phyloP scores from a whole-genome alignment of 2,888 invertebrate genomes.

The Resseliella maxima region DNA sequence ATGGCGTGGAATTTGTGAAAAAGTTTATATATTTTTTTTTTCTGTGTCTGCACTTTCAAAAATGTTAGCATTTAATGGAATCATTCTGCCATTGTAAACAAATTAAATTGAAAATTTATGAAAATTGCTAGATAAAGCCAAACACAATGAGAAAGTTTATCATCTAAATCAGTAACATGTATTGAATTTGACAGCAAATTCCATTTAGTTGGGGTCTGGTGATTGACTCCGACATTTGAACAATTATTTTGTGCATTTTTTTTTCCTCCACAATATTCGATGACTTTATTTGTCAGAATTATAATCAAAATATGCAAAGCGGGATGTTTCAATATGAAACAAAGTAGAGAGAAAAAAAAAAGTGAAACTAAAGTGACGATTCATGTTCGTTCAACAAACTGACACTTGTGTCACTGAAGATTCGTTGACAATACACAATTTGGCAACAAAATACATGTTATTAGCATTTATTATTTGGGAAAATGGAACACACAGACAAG shows the following conservation, averaged over 20 bases:
- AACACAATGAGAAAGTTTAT: neutral
- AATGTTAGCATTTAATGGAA: conserved; percentile 5
- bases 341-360: no score
- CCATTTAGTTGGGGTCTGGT: neutral
- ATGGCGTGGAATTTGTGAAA: neutral
- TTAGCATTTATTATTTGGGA: neutral
- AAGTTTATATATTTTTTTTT: neutral
- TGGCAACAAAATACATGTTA: neutral
- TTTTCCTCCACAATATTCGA: neutral
- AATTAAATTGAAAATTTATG: conserved; percentile 35
- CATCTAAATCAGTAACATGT: neutral
- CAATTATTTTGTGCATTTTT: no score
- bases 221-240: neutral
- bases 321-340: neutral
- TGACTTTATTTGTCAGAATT: neutral
- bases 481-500: neutral
- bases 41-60: neutral
- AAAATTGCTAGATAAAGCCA: neutral
- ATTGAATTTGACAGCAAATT: neutral
- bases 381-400: neutral
- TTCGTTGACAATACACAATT: neutral
- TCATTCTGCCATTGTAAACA: neutral
- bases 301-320: neutral
- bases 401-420: neutral
- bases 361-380: no score